Evolutionary conservation across 2,888 invertebrate species (phyloP).

Genomic region (Limnephilus marmoratus): DNA sequence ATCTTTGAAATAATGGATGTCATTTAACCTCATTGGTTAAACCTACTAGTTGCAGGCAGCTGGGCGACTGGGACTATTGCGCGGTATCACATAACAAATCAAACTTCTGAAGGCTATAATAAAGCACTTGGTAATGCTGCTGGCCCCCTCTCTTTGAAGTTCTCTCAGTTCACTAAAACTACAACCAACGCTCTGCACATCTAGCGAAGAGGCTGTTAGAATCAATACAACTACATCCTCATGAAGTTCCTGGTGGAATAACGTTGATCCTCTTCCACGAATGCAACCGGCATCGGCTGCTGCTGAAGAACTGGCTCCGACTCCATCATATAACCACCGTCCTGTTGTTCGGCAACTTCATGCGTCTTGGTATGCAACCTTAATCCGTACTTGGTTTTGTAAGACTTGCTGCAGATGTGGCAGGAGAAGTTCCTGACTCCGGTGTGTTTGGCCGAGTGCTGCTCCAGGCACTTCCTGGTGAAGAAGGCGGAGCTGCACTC

Average conservation of each 20-base stretch:
- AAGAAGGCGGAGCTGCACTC: conserved; percentile 62
- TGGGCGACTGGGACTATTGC: no score
- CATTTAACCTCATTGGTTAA: not conserved
- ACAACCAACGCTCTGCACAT: not conserved
- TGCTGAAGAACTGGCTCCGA: not conserved
- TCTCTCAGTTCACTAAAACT: not conserved
- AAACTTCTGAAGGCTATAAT: no score
- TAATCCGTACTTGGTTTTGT: conserved; percentile 52
- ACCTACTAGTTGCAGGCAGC: no score
- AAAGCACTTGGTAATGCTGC: no score
- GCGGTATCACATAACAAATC: no score
- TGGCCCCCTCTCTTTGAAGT: no score
- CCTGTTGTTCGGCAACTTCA: conserved; percentile 43
- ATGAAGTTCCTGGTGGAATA: conserved; percentile 36
- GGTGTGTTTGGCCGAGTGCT: conserved; percentile 61
- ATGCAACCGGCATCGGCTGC: not conserved
- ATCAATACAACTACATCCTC: conserved; percentile 25
- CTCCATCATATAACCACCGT: conserved; percentile 8
- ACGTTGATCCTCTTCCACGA: conserved; percentile 7
- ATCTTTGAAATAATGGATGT: not conserved
- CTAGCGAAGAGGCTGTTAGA: not conserved
- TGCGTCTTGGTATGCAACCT: conserved; percentile 61
- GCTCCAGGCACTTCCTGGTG: conserved; percentile 58
- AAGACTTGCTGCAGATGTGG: conserved; percentile 58
- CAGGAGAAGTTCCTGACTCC: conserved; percentile 58